Base-by-base conservation (phyloP, 2,797 vertebrate genomes). In the Artibeus lituratus region DNA sequence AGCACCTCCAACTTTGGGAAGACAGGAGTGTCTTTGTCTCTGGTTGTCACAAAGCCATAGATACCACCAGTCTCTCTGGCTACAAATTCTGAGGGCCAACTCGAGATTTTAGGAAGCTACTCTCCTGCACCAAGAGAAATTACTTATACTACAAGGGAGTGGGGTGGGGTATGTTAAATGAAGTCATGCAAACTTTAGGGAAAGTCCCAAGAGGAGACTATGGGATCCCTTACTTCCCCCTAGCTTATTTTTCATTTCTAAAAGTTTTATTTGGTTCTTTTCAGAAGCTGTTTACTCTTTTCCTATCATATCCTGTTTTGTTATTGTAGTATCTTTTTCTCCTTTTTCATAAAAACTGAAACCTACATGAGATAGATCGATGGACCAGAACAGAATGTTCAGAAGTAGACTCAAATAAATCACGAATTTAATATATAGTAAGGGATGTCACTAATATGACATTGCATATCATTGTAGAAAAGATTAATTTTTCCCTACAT, bases 361-460 rank as follows among this genome's bases (percentile, higher is more conserved):
- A 35, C 49, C 44, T 72, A 73, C 4, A 44, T 85, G 16, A 82
- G n/a, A 53, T 11, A 55, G 55, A 84, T 47, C 21, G 19, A 37
- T 15, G 37, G 73, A 55, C 42, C 42, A 74, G 37, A 51, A 82
- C 22, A 82, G 32, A 69, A 84, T 11, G 15, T 84, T 91, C 26
- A 84, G 37, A 70, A 88, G 51, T 88, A 67, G 47, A 91, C 78
- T 49, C 84, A 84, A 73, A 32, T 94, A 94, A 91, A 53, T 59
- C 37, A 72, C 26, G 9, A 77, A 67, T 35, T 88, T 80, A 82
- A 84, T 53, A 39, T 62, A 19, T 86, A 44, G 49, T 26, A 88
- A 82, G 44, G 67, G 11, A n/a, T n/a, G n/a, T n/a, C n/a, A n/a
- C n/a, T n/a, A n/a, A n/a, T n/a, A n/a, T 76, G 78, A 37, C 26